A percentile compares a stretch with the other conserved stretches of the same genome.
Conservation (phyloP, 2,797 vertebrate genomes). For the Hylomyscus alleni region DNA sequence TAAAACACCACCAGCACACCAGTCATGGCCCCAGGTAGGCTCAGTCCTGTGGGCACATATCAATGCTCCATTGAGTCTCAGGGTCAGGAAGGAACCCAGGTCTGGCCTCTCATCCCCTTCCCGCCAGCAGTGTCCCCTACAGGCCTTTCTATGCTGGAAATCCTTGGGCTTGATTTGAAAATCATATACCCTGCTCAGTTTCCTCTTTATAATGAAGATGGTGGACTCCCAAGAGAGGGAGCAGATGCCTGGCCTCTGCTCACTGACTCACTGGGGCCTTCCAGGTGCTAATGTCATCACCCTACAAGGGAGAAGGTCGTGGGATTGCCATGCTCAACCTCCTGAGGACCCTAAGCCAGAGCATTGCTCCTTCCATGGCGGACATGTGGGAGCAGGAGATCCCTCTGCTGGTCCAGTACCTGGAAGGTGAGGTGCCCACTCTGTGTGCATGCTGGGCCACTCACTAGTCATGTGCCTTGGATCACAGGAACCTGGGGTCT, state of each 20-base stretch:
- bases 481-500: not conserved
- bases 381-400: conserved; percentile 79
- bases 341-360: conserved; percentile 76
- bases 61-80: accelerated
- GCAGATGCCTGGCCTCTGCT: accelerated
- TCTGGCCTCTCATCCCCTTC: not conserved
- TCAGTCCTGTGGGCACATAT: not conserved
- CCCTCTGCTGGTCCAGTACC: conserved; percentile 70
- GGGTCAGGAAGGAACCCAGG: not conserved
- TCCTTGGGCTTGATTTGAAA: not conserved
- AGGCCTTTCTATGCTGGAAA: not conserved
- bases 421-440: conserved; percentile 75
- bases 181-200: not conserved
- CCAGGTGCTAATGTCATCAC: conserved; percentile 81
- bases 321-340: conserved; percentile 82
- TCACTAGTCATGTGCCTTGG: accelerated
- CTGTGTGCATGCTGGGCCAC: accelerated
- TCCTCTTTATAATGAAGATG: not conserved
- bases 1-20: accelerated
- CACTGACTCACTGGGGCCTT: not conserved
- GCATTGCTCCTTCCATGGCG: conserved; percentile 71
- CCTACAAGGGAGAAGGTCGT: conserved; percentile 78
- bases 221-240: not conserved
- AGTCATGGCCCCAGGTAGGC: accelerated
- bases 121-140: not conserved